Evolutionary conservation across 2,113 vertebrate genomes (phyloP), one percentile per base, ranked within the genome.

Genomic region (Strix aluco): DNA sequence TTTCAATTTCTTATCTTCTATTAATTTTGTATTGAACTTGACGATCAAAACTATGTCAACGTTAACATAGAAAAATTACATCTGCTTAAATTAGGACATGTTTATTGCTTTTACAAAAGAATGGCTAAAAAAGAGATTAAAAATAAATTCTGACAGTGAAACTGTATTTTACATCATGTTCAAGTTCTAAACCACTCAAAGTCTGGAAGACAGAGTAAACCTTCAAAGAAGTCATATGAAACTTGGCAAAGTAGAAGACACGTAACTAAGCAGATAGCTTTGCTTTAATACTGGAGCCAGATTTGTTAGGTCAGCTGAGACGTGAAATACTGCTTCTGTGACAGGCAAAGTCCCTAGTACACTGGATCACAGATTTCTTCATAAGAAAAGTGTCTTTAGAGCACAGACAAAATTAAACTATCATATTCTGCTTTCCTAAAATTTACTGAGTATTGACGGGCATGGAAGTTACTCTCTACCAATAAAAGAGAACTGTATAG

Each of bases 21-120:
- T 23, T 38, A 2, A 29, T 52, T 90, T 47, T 58, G 22, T 23
- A 44, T 8, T 27, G 25, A 82, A 73, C 55, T 1, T 47, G 25
- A 54, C 10, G 44, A 49, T 7, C 34, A 54, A 70, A 78, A 74
- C 13, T 14, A 52, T 2, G 15, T 9, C 65, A 26, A 15, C 2
- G 0, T n/a, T 66, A 79, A 66, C 38, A 58, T 0, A 12, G 7
- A 29, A 70, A 79, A 36, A 18, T 12, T 8, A 19, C 4, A 22
- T 32, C 22, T 42, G 34, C 2, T 3, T 65, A 44, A 61, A 8
- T 0, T 2, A 91, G 46, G 30, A 23, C 54, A 36, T 0, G 1
- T 62, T 84, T 11, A 44, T 7, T 78, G 30, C 30, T 67, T 71
- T 86, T 63, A 66, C 10, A 32, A 59, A 73, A 51, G 25, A 73